phyloP scores from a whole-genome alignment of 2,797 vertebrate species.

The Nasua narica region DNA sequence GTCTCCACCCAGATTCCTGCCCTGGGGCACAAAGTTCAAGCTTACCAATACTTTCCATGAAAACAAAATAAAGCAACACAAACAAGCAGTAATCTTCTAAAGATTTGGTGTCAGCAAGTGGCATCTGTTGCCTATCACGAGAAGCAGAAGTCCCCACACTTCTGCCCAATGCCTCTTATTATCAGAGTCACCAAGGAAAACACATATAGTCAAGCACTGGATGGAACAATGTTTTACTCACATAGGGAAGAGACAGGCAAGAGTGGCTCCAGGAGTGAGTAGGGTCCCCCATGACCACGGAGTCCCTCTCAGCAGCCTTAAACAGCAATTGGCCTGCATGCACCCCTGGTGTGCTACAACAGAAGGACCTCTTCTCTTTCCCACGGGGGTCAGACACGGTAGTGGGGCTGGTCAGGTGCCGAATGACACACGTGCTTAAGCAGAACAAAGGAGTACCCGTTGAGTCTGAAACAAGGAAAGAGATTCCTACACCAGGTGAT shows the following conservation, averaged over 20 bases:
- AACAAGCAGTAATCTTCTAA: background rate
- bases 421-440: background rate
- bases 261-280: background rate
- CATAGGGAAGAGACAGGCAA: background rate
- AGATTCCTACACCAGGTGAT: background rate
- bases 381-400: background rate
- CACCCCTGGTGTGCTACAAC: background rate
- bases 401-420: background rate
- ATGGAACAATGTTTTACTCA: background rate
- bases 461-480: background rate
- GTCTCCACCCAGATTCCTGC: background rate
- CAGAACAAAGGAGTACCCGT: background rate
- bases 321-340: background rate
- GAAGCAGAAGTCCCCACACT: background rate
- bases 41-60: background rate
- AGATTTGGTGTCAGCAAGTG: background rate
- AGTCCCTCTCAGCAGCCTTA: background rate
- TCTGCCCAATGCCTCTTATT: background rate
- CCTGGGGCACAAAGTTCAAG: background rate
- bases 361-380: background rate
- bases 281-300: background rate
- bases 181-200: background rate
- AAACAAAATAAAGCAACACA: background rate
- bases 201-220: background rate
- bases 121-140: background rate